Base-by-base conservation (phyloP, 1,140 invertebrate genomes). In the Drosophila paulistorum region DNA sequence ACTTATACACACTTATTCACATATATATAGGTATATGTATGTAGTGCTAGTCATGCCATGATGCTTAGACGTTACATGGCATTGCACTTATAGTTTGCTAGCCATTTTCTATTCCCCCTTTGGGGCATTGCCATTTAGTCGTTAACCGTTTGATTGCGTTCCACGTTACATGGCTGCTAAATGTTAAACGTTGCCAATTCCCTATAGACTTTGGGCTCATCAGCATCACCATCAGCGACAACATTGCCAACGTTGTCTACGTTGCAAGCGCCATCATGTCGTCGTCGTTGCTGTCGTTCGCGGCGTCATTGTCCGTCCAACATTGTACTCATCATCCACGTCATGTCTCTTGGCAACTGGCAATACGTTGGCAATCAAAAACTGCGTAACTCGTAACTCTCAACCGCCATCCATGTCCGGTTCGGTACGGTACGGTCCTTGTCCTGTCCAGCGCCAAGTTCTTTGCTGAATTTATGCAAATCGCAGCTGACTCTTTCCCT, bases 151-250 rank as follows among this genome's bases (percentile, higher is more conserved):
- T 87, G 84, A 87, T 87, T 87, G 84, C 80, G 81, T 58, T 74
- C 70, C 80, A 74, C 84, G 84, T 81, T 81, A 84, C 84, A 84
- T 78, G 85, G 84, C 77, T 83, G 83, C 84, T 89, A 84, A 87
- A 90, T 87, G 85, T 81, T 87, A 87, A 89, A 78, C 84, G 77
- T 74, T 77, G 77, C 74, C 77, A 84, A 87, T 89, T 74, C 80
- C 77, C 84, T 70, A 69, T 65, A 74, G 80, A 83, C 80, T 87
- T 81, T 58, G 71, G 54, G 58, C 64, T 66, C 70, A 63, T 65
- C 48, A 81, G 72, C 64, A 77, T 66, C 72, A 67, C 62, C 63
- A n/a, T 35, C 54, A n/a, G 45, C 42, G 23, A 59, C 74, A 60
- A 65, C 72, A 41, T 60, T 64, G 73, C 54, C 61, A 41, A 7